Evolutionary conservation across 2,113 vertebrate genomes (phyloP), one percentile per base, ranked within the genome.

Genomic region (Ctenomys sociabilis): DNA sequence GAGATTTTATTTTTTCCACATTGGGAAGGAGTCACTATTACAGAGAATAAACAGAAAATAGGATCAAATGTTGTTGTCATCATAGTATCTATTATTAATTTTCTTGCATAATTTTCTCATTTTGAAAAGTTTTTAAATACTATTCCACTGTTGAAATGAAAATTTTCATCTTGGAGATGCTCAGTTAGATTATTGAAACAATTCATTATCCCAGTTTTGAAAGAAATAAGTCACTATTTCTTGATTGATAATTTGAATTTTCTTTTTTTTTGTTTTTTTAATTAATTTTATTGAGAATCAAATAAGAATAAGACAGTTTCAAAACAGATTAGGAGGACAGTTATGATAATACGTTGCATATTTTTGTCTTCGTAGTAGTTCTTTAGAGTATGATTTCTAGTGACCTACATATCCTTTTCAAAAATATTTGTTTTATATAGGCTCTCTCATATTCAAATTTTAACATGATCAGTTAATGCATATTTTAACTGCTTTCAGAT

Each of bases 51-150:
- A 43, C 40, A 78, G 19, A 40, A 77, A 83, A 72, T 68, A 93
- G 40, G 68, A 3, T 59, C 7, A 32, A 11, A 45, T 68, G 17
- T 37, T 86, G 45, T 24, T 61, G 14, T 86, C 30, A 54, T 73
- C 12, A 28, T n/a, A 61, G 21, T 63, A 21, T 75, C 85, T 72
- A 85, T 63, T 75, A 28, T 86, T 45, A 54, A 12, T 2, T 88
- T 77, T 64, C 49, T 57, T 57, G 3, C 1, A 85, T 28, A 85
- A 89, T 78, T 85, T 89, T 88, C 16, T n/a, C 14, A 32, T 81
- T 70, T 84, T 88, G 97, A 35, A 16, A 85, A 70, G 73, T 75
- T 85, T 59, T 68, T 88, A 89, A 64, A 32, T 3, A 72, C 84
- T 87, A 70, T 16, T 0, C 0, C 0, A 0, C 14, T 75, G 1